phyloP scores from a whole-genome alignment of 2,113 vertebrate genomes.

The Hypomesus transpacificus region DNA sequence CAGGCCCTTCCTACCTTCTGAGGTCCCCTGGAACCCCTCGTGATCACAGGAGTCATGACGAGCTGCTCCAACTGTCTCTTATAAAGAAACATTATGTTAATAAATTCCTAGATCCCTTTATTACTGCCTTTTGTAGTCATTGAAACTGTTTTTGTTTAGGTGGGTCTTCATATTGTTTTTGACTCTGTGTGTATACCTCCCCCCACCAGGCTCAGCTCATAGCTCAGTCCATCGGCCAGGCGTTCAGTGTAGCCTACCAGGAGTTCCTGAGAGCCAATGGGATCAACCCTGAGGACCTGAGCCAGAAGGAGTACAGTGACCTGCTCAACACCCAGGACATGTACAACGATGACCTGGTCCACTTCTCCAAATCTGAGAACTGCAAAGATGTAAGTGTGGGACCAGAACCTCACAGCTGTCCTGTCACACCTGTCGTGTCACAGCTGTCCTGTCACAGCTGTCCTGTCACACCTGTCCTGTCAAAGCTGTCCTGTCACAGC shows the following conservation, averaged over 20 bases:
- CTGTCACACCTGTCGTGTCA: too few species aligned
- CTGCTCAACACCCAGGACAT: constrained; percentile 96
- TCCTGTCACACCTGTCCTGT: background rate
- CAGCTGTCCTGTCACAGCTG: background rate
- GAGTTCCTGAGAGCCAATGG: constrained; percentile 94
- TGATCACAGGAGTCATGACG: too few species aligned
- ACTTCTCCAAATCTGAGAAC: constrained; percentile 98
- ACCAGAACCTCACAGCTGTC: too few species aligned
- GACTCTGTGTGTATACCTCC: background rate
- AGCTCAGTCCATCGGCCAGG: constrained; percentile 95
- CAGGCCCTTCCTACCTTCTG: background rate
- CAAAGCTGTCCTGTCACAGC: too few species aligned
- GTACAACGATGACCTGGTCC: constrained; percentile 97
- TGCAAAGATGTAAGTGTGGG: constrained; percentile 88
- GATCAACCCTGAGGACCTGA: constrained; percentile 95
- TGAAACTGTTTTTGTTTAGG: too few species aligned
- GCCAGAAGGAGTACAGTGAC: constrained; percentile 96
- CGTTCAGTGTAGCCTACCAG: constrained; percentile 96
- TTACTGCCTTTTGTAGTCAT: background rate
- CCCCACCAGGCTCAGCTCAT: constrained; percentile 85
- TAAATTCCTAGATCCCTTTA: background rate
- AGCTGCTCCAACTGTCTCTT: background rate
- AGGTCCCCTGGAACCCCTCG: too few species aligned
- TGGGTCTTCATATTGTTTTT: too few species aligned
- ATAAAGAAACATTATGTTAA: background rate